Evolutionary conservation across 2,113 vertebrate species (phyloP).

Genomic region (Chionodraco myersi): DNA sequence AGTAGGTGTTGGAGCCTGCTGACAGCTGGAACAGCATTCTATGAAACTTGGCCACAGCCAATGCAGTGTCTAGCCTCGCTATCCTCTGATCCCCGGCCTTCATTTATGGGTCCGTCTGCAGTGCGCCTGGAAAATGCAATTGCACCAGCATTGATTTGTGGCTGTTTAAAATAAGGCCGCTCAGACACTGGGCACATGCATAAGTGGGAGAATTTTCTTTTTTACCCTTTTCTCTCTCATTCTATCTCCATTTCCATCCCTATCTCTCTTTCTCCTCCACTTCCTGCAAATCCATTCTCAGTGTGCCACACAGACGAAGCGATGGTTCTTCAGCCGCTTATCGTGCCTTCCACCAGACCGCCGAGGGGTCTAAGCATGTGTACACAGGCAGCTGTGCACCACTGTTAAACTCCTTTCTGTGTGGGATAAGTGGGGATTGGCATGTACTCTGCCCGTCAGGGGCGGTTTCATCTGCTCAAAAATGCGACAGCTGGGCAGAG

Average conservation of each 20-base stretch:
- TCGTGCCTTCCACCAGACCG: slow-evolving; percentile 68
- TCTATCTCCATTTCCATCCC: slow-evolving; percentile 24
- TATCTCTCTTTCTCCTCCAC: slow-evolving; percentile 14
- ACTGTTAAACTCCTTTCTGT: slow-evolving; percentile 69
- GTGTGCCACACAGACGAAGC: slow-evolving; percentile 39
- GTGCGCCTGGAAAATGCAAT: slow-evolving; percentile 65
- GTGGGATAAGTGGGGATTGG: slow-evolving; percentile 74
- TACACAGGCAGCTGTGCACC: slow-evolving; percentile 68
- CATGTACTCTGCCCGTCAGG: slow-evolving; percentile 62
- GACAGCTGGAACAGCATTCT: slow-evolving; percentile 54
- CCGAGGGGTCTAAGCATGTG: slow-evolving; percentile 66
- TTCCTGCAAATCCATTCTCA: slow-evolving; percentile 56
- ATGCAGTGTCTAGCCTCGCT: slow-evolving; percentile 36
- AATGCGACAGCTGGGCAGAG: slow-evolving; percentile 77
- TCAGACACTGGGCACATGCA: slow-evolving; percentile 47
- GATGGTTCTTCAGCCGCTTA: slow-evolving; percentile 57
- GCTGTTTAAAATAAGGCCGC: slow-evolving; percentile 67
- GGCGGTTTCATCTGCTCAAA: slow-evolving; percentile 77
- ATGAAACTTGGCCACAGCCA: slow-evolving; percentile 44
- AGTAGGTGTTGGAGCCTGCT: slow-evolving; percentile 42
- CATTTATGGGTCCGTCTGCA: slow-evolving; percentile 58
- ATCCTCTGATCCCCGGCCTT: slow-evolving; percentile 50
- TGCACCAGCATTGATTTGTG: slow-evolving; percentile 69
- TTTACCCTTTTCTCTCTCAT: not conserved
- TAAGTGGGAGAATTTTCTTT: slow-evolving; percentile 5